Conservation (phyloP, 2,888 invertebrate genomes). For the Axea sp. region DNA sequence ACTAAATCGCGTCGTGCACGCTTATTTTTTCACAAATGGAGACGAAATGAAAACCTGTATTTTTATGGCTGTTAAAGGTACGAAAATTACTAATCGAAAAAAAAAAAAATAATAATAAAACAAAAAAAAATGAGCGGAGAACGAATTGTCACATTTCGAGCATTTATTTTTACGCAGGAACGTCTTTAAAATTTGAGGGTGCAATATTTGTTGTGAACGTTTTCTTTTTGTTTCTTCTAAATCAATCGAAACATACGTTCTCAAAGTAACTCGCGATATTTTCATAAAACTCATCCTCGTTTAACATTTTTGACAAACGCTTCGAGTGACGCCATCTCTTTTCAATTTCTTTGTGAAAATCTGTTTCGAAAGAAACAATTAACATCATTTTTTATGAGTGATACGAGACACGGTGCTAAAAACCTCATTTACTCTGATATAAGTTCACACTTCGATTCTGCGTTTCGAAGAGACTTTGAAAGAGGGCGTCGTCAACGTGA, state of each 20-base stretch:
- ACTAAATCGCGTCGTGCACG: slow-evolving; percentile 38
- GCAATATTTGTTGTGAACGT: slow-evolving; percentile 28
- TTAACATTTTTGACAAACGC: slow-evolving; percentile 33
- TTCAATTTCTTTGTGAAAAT: slow-evolving; percentile 10
- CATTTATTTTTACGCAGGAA: slow-evolving; percentile 34
- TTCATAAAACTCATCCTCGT: slow-evolving; percentile 48
- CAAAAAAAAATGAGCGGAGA: too few species aligned
- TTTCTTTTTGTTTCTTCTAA: slow-evolving; percentile 18
- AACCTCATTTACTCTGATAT: slow-evolving; percentile 48
- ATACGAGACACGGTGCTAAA: slow-evolving; percentile 72
- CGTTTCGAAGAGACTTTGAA: slow-evolving; percentile 49
- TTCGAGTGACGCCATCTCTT: slow-evolving; percentile 41
- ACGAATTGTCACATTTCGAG: slow-evolving; percentile 25
- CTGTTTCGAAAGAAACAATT: slow-evolving; percentile 15
- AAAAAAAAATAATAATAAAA: slow-evolving; percentile 4
- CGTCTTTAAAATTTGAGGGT: slow-evolving; percentile 1
- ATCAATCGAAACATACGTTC: slow-evolving; percentile 4
- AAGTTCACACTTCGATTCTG: slow-evolving; percentile 38
- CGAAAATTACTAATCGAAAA: slow-evolving; percentile 11
- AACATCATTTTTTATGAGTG: slow-evolving; percentile 52
- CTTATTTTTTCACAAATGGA: slow-evolving; percentile 48
- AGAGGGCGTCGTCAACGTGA: slow-evolving; percentile 2
- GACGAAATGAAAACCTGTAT: slow-evolving; percentile 34
- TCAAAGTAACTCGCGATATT: slow-evolving; percentile 43
- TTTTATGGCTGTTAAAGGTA: slow-evolving; percentile 48